These are phyloP conservation scores for Festucalex cinctus DNA, from an alignment of 2,113 vertebrate genomes.

Conservation along the genomic window DNA sequence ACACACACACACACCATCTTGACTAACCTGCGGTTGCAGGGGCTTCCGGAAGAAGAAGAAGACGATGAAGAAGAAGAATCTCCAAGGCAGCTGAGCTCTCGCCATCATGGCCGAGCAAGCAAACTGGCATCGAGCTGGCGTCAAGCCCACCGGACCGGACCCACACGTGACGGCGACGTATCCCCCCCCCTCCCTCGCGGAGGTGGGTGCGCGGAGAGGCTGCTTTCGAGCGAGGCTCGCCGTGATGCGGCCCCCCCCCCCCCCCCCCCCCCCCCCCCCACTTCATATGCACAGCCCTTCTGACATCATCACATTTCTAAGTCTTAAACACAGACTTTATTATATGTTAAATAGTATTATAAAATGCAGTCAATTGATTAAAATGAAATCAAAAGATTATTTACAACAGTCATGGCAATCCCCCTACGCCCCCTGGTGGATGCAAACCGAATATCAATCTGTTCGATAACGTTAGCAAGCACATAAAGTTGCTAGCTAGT, in stretches of 20 bases:
- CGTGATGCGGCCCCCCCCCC: background rate
- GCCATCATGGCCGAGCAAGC: conserved; percentile 1
- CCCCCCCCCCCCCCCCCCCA: background rate
- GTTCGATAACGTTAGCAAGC: too few species aligned
- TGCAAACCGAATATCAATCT: too few species aligned
- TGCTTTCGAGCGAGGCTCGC: background rate
- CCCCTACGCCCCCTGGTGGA: too few species aligned
- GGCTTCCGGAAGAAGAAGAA: conserved; percentile 8
- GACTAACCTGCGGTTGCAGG: background rate
- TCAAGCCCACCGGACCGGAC: background rate
- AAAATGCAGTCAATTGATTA: background rate
- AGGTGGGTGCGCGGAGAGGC: too few species aligned
- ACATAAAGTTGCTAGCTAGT: too few species aligned
- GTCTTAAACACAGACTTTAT: background rate
- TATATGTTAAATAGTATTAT: background rate
- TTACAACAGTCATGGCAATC: too few species aligned
- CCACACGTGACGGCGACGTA: background rate
- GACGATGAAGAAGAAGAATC: background rate
- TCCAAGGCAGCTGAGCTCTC: conserved; percentile 1
- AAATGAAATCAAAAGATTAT: background rate
- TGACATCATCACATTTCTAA: background rate
- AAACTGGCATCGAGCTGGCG: background rate
- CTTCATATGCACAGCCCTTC: too few species aligned
- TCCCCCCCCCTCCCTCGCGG: background rate
- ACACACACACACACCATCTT: background rate